Percentiles rank a stretch among this genome's conserved stretches.
phyloP scores from a whole-genome alignment of 2,888 invertebrate species.

The Copidosoma aretas region DNA sequence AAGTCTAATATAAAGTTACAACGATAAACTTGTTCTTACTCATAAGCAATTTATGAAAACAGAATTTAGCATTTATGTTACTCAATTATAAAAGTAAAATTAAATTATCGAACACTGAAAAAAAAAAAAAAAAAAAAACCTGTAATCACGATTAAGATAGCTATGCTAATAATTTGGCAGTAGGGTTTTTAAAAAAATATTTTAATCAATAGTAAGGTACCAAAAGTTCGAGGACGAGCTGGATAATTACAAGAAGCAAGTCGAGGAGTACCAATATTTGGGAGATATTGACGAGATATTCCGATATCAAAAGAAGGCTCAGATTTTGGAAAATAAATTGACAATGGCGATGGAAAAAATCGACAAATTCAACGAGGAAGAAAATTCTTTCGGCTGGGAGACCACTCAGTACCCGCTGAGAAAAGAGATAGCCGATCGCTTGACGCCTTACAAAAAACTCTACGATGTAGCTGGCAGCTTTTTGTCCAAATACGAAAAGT shows the following conservation, averaged over 20 bases:
- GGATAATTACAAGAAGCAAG: constrained; percentile 78
- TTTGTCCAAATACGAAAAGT: constrained; percentile 79
- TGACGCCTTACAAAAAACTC: constrained; percentile 84
- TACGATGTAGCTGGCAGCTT: constrained; percentile 89
- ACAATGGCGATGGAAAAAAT: constrained; percentile 79
- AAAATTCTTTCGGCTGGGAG: constrained; percentile 87
- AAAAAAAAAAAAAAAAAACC: no score
- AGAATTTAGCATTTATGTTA: no score
- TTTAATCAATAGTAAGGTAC: constrained; percentile 66
- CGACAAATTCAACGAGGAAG: constrained; percentile 92
- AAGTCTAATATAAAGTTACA: no score
- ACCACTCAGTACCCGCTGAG: constrained; percentile 87
- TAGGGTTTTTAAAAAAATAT: no score
- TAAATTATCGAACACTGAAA: no score
- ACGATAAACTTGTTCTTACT: no score
- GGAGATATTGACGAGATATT: constrained; percentile 83
- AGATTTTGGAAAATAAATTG: constrained; percentile 77
- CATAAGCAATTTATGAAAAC: no score
- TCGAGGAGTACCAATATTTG: constrained; percentile 84
- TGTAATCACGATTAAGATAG: no score
- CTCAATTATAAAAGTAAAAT: no score
- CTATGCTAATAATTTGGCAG: no score
- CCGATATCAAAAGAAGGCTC: constrained; percentile 82
- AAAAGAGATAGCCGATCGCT: constrained; percentile 77
- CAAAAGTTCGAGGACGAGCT: constrained; percentile 84